Base-by-base conservation (phyloP, 2,113 vertebrate species). In the Albula glossodonta region DNA sequence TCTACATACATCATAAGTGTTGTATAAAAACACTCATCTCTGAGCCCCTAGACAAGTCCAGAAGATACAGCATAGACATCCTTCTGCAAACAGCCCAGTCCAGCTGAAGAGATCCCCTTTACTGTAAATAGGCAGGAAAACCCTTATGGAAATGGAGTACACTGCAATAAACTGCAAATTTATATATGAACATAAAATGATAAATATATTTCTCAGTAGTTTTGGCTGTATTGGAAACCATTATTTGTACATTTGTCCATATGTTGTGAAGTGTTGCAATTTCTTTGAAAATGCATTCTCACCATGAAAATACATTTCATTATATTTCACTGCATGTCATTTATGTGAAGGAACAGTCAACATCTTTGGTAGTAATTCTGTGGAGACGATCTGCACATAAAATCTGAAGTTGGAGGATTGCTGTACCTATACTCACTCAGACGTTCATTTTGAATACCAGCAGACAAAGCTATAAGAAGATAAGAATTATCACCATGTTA, bases 1-100 rank as follows among this genome's bases (percentile, higher is more conserved):
- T n/a, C 2, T 10, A 74, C 70, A 74, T 74, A 31, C 70, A 77
- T 80, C 82, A 17, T 53, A n/a, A 87, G 86, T 89, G 88, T 87
- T 91, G 91, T 90, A 92, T 93, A 93, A 94, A 94, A 91, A 93
- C 82, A 9, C 12, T 49, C 56, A 83, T 9, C 57, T 48, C 31
- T 41, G 31, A 41, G 3, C 84, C 87, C 77, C 84, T 87, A 81
- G 70, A 66, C 88, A 86, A 83, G 82, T 86, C 89, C 87, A 31
- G 83, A 57, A 83, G 89, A 91, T 90, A 88, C 88, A 90, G 86
- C 89, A 86, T 88, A 91, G 87, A 88, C 63, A 77, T 25, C 89
- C 90, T 90, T 86, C 79, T 87, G 90, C 85, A n/a, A 91, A 93
- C 91, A 91, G 85, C 87, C 88, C 78, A 15, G 90, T 92, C 88